Percentiles rank a stretch among this genome's conserved stretches.
phyloP scores from a whole-genome alignment of 2,113 vertebrate species.

The Aptenodytes forsteri region DNA sequence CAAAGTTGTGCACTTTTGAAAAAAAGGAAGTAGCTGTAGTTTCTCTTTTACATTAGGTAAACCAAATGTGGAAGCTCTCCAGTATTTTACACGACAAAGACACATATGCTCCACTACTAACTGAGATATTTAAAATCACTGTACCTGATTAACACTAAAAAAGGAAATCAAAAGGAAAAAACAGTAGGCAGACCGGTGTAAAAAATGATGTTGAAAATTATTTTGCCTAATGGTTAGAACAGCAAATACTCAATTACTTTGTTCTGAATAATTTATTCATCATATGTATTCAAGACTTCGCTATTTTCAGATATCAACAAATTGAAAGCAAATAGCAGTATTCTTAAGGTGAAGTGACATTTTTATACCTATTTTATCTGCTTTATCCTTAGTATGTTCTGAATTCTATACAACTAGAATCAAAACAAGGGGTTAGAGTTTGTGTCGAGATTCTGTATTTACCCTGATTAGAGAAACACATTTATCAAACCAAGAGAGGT shows the following conservation, averaged over 20 bases:
- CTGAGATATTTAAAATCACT: background rate
- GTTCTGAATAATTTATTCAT: background rate
- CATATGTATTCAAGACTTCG: background rate
- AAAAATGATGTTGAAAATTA: background rate
- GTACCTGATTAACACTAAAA: background rate
- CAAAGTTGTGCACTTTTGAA: background rate
- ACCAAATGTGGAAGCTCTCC: background rate
- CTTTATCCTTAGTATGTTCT: background rate
- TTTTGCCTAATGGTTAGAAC: background rate
- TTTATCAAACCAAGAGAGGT: background rate
- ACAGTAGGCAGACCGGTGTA: background rate
- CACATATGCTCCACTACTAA: background rate
- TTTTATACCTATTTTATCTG: background rate
- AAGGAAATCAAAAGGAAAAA: background rate
- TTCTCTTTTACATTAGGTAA: background rate
- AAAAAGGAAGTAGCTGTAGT: slow-evolving; percentile 28
- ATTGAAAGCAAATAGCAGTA: background rate
- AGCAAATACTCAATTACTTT: background rate
- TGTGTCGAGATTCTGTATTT: background rate
- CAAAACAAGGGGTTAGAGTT: background rate
- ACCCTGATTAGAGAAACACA: background rate
- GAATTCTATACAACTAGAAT: background rate
- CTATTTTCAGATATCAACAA: background rate
- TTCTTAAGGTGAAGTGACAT: background rate
- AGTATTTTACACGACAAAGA: background rate